Conservation (phyloP, 2,888 invertebrate genomes). For the Nemurella pictetii region DNA sequence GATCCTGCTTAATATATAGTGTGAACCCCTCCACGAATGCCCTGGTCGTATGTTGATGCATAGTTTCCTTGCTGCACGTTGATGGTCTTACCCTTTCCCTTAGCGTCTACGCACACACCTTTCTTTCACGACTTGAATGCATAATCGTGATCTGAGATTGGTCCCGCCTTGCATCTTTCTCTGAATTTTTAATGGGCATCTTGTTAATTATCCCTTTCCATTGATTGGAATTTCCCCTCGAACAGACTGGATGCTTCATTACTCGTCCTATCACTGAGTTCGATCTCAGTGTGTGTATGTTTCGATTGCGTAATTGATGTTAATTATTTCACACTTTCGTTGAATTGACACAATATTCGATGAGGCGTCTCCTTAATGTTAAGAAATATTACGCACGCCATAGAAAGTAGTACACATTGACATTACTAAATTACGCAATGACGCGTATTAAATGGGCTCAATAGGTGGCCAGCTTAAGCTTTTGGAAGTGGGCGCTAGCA, state of each 20-base stretch:
- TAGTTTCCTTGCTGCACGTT: neutral
- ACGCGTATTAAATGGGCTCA: too few species aligned
- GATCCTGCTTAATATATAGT: neutral
- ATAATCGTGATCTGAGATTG: neutral
- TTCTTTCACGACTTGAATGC: conserved; percentile 12
- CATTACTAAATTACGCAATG: neutral
- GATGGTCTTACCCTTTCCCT: neutral
- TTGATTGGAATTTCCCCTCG: conserved; percentile 8
- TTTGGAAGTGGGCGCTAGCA: too few species aligned
- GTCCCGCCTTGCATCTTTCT: conserved; percentile 9
- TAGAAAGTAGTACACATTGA: neutral
- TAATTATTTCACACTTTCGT: neutral
- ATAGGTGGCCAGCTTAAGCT: too few species aligned
- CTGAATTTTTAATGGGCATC: neutral
- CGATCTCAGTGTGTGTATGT: too few species aligned
- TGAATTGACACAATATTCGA: neutral
- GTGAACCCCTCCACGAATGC: neutral
- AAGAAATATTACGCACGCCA: neutral
- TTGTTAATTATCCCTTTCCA: conserved; percentile 15
- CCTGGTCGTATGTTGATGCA: neutral
- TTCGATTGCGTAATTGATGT: neutral
- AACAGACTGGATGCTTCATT: too few species aligned
- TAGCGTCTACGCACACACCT: neutral
- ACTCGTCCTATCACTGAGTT: neutral
- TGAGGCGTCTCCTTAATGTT: neutral